Base-by-base conservation (phyloP, 2,888 invertebrate genomes). In the Myopa tessellatipennis region DNA sequence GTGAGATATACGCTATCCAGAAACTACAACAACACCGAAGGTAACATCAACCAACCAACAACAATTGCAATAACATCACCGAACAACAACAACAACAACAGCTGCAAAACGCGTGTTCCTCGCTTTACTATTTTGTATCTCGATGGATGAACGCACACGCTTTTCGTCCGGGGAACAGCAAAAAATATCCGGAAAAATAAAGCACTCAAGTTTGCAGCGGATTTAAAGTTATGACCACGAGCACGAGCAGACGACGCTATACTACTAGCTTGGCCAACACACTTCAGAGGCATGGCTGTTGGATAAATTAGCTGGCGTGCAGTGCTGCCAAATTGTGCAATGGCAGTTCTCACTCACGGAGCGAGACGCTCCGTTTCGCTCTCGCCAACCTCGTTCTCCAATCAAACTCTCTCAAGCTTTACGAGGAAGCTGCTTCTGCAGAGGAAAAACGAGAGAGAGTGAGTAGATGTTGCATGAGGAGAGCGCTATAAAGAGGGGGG, bases 1-100 rank as follows among this genome's bases (percentile, higher is more conserved):
- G 86, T 85, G 85, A 86, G 85, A 85, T 85, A 86, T 86, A 86
- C 83, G 50, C 60, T 55, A 58, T 38, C 67, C 74, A 69, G 40
- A 26, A 74, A 58, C 61, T 45, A 12, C 71, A 71, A 3, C 70
- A 26, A 16, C 61, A 58, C 45, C 74, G 67, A 58, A 67, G 38
- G 63, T 52, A 76, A 38, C 67, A 60, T 52, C 71, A 72, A 16
- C 16, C 55, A 14, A 55, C 1, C 55, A 55, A 55, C 55, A 55
- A 63, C 72, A 72, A 58, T 14, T 26, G 69, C 50, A 36, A 36
- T 60, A 72, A 34, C 60, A 38, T 12, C 72, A 50, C 69, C 34
- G 45, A 45, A 45, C 26, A 26, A 26, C 26, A 26, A 45, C 26
- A 26, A 26, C 26, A 26, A 14, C 50, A 50, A 50, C 50, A 26